phyloP scores from a whole-genome alignment of 1,140 invertebrate genomes.

The Argopecten irradians region DNA sequence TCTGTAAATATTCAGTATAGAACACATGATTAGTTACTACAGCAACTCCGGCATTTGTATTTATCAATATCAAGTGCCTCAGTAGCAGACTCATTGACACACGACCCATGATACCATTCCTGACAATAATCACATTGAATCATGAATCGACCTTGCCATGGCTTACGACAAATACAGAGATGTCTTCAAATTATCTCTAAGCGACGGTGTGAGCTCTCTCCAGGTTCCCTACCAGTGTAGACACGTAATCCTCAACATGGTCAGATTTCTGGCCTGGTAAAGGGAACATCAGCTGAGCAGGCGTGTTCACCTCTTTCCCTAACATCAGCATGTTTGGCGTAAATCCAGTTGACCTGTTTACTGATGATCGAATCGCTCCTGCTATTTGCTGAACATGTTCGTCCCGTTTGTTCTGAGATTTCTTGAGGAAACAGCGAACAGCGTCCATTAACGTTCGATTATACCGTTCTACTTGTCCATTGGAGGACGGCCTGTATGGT shows the following conservation, averaged over 20 bases:
- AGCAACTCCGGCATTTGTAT: no score
- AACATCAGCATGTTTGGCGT: no score
- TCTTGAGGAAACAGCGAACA: constrained; percentile 35
- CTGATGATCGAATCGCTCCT: neutral
- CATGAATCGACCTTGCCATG: no score
- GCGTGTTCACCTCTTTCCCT: neutral
- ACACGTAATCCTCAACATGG: constrained; percentile 24
- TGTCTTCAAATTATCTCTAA: no score
- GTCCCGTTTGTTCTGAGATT: neutral
- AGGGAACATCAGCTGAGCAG: neutral
- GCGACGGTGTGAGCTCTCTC: no score
- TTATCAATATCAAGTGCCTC: no score
- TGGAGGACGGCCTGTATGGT: constrained; percentile 41
- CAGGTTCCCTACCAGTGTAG: neutral
- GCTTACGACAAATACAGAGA: no score
- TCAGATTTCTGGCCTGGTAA: constrained; percentile 27
- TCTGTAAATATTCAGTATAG: no score
- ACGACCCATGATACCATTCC: no score
- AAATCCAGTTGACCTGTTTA: constrained; percentile 25
- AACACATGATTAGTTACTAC: no score
- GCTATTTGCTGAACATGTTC: constrained; percentile 1
- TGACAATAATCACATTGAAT: no score
- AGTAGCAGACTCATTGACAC: no score
- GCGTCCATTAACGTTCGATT: constrained; percentile 43
- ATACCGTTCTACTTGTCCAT: constrained; percentile 47